Percentiles rank a stretch among this genome's conserved stretches.
Conservation (phyloP, 2,888 invertebrate genomes). For the Drosophila seclusa region DNA sequence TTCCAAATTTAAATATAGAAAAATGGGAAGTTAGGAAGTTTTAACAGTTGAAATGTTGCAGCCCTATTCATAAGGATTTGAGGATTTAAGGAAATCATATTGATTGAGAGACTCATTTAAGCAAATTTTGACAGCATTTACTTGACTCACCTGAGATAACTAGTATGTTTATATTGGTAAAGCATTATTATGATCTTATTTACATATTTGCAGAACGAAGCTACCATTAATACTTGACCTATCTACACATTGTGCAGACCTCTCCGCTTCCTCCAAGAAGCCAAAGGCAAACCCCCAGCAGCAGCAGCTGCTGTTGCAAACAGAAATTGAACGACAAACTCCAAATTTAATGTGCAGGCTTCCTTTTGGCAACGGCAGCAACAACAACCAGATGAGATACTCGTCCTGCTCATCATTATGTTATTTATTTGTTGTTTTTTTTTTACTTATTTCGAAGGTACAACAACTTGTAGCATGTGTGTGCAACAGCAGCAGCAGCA, state of each 20-base stretch:
- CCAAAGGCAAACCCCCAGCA: neutral
- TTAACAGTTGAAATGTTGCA: neutral
- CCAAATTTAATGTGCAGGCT: conserved; percentile 46
- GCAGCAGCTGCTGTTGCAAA: conserved; percentile 26
- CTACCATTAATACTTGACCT: conserved; percentile 29
- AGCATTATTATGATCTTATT: neutral
- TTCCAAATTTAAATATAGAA: neutral
- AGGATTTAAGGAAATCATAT: neutral
- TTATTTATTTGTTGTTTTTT: conserved; percentile 22
- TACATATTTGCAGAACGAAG: neutral
- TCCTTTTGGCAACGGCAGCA: conserved; percentile 25
- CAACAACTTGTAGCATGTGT: conserved; percentile 55
- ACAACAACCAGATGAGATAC: conserved; percentile 6
- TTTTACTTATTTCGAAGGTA: conserved; percentile 7
- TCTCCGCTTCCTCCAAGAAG: neutral
- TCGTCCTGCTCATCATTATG: conserved; percentile 43
- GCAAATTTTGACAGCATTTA: neutral
- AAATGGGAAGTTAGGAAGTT: neutral
- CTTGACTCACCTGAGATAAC: neutral
- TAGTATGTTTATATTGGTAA: neutral
- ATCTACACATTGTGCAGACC: conserved; percentile 9
- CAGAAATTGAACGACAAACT: conserved; percentile 49
- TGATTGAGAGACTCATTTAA: neutral
- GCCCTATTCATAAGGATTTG: neutral
- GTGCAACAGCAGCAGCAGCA: conserved; percentile 11